Percentiles rank a stretch among this genome's conserved stretches.
Conservation (phyloP, 2,888 invertebrate genomes). For the Rhingia rostrata region DNA sequence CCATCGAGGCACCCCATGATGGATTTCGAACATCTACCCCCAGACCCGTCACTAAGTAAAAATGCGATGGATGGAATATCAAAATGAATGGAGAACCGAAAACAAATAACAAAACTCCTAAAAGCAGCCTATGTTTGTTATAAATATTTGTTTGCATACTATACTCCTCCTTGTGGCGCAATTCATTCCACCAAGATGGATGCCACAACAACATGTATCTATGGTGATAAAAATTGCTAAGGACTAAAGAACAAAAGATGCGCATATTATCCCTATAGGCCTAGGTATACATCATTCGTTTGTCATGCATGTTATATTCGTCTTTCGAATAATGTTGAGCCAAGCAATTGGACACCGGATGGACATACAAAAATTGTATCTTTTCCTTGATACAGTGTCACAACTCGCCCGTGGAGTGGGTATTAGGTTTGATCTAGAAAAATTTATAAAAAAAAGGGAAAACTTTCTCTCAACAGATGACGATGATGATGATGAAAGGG, state of each 20-base stretch:
- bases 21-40: constrained; percentile 16
- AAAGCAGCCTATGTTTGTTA: constrained; percentile 62
- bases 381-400: neutral
- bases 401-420: constrained; percentile 17
- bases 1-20: constrained; percentile 24
- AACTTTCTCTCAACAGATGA: neutral
- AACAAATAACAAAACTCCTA: constrained; percentile 37
- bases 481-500: constrained; percentile 25
- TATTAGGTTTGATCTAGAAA: neutral
- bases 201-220: constrained; percentile 3
- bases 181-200: constrained; percentile 32
- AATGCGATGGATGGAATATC: constrained; percentile 4
- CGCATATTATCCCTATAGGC: neutral
- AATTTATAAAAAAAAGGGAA: neutral
- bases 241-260: constrained; percentile 21
- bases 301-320: constrained; percentile 7
- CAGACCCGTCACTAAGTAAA: constrained; percentile 52
- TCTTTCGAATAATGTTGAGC: constrained; percentile 18
- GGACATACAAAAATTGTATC: constrained; percentile 31
- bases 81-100: neutral
- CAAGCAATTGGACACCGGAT: constrained; percentile 44
- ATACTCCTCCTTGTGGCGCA: constrained; percentile 14
- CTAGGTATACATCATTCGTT: neutral
- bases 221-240: constrained; percentile 2
- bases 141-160: constrained; percentile 49